phyloP scores from a whole-genome alignment of 2,888 invertebrate genomes.

The Onthophagus sagittarius region DNA sequence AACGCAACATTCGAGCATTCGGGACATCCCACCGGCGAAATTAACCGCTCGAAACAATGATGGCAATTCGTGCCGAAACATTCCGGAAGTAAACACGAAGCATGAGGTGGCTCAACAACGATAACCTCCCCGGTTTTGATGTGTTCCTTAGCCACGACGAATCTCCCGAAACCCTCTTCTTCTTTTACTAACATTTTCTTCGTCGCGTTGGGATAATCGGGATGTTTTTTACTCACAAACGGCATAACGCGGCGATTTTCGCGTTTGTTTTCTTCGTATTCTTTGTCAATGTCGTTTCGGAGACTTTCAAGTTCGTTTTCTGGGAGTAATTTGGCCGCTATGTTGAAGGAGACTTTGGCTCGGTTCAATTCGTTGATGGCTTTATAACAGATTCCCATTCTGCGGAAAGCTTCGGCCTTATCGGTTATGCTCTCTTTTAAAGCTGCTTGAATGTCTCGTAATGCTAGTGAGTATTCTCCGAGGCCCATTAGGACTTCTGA shows the following conservation, averaged over 20 bases:
- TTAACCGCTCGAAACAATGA: constrained; percentile 68
- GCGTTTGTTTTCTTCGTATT: constrained; percentile 28
- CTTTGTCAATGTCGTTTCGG: constrained; percentile 47
- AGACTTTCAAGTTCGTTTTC: constrained; percentile 47
- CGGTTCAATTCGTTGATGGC: constrained; percentile 58
- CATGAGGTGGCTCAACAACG: constrained; percentile 68
- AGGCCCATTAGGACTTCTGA: constrained; percentile 60
- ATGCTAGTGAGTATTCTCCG: constrained; percentile 56
- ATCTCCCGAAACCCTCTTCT: constrained; percentile 63
- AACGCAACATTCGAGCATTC: constrained; percentile 75
- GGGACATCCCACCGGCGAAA: constrained; percentile 67
- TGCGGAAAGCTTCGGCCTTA: constrained; percentile 64
- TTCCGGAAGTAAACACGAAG: constrained; percentile 68
- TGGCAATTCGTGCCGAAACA: constrained; percentile 76
- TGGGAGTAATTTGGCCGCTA: constrained; percentile 59
- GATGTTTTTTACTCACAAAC: constrained; percentile 18
- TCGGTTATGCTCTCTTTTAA: constrained; percentile 60
- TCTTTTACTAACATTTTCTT: constrained; percentile 58
- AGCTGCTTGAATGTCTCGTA: constrained; percentile 66
- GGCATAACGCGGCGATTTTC: constrained; percentile 28
- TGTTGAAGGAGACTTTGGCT: constrained; percentile 62
- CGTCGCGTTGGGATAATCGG: constrained; percentile 55
- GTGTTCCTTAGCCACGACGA: constrained; percentile 59
- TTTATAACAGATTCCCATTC: constrained; percentile 67
- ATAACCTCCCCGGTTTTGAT: constrained; percentile 70